Conservation (phyloP, 2,888 invertebrate genomes). For the Brachylomia viminalis region DNA sequence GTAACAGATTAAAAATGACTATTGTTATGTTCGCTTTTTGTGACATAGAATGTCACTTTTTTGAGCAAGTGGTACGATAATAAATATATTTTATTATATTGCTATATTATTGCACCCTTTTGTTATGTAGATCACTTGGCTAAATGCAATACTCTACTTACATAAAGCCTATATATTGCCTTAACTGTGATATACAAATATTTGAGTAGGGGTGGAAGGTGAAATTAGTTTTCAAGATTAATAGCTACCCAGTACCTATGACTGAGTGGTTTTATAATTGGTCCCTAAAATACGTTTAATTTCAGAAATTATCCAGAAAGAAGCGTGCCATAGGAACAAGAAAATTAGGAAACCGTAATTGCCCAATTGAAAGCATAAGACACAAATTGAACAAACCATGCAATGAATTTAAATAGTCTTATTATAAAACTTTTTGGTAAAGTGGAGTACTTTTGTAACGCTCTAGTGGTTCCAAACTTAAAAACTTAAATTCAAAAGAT, state of each 20-base stretch:
- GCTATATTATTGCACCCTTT: background rate
- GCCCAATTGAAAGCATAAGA: slow-evolving; percentile 14
- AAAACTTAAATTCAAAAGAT: slow-evolving; percentile 31
- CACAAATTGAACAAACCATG: slow-evolving; percentile 31
- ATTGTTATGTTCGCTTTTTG: no score
- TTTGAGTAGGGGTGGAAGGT: no score
- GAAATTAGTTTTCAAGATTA: background rate
- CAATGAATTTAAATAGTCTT: slow-evolving; percentile 62
- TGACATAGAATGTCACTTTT: no score
- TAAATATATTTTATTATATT: no score
- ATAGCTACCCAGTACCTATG: background rate
- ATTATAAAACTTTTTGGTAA: slow-evolving; percentile 51
- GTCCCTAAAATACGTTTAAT: slow-evolving; percentile 1
- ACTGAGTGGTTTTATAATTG: slow-evolving; percentile 26
- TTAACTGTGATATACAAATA: slow-evolving; percentile 1
- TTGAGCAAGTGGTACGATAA: no score
- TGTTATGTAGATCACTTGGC: background rate
- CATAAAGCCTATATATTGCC: no score
- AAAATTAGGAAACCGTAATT: slow-evolving; percentile 29
- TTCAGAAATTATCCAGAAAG: background rate
- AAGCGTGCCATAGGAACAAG: slow-evolving; percentile 13
- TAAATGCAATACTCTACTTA: background rate
- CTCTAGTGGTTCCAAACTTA: slow-evolving; percentile 12
- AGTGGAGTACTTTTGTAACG: background rate
- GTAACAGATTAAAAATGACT: no score